These are phyloP conservation scores for Philopotamus ludificatus DNA, from an alignment of 1,140 invertebrate species.

Conservation along the genomic window DNA sequence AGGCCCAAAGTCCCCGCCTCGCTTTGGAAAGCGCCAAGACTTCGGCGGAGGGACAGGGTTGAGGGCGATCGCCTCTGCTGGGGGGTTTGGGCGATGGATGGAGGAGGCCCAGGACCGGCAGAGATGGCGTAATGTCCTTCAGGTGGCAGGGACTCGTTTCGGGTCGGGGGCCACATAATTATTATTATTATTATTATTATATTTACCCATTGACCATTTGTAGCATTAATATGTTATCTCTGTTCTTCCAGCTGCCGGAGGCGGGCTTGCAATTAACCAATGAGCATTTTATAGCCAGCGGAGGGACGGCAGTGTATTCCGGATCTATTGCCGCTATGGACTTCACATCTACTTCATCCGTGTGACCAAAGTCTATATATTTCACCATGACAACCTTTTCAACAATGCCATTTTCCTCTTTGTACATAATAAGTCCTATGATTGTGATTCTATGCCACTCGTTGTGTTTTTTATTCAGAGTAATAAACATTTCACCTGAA, in stretches of 20 bases:
- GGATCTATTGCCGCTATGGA: slow-evolving; percentile 44
- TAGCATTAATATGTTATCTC: slow-evolving; percentile 48
- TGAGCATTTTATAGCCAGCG: slow-evolving; percentile 51
- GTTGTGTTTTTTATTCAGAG: slow-evolving; percentile 8
- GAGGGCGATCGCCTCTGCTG: too few relatives aligned
- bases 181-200: not conserved
- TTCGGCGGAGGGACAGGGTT: too few relatives aligned
- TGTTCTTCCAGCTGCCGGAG: slow-evolving; percentile 48
- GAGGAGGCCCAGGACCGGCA: too few relatives aligned
- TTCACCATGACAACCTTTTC: slow-evolving; percentile 46
- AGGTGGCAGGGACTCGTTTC: too few relatives aligned
- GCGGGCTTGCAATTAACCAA: slow-evolving; percentile 51
- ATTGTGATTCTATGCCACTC: not conserved
- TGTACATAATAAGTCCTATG: too few relatives aligned
- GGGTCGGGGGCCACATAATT: too few relatives aligned
- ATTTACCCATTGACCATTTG: slow-evolving; percentile 53
- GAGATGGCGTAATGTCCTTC: too few relatives aligned
- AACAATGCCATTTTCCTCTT: slow-evolving; percentile 48
- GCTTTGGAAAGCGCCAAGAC: too few relatives aligned
- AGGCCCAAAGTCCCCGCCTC: too few relatives aligned
- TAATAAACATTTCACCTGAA: slow-evolving; percentile 1
- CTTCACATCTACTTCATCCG: slow-evolving; percentile 36
- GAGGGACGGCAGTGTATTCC: slow-evolving; percentile 43
- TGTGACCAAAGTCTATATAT: slow-evolving; percentile 7
- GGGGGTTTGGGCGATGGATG: too few relatives aligned